Evolutionary conservation across 1,140 invertebrate species (phyloP), one percentile per base, ranked within the genome.

Genomic region (Hyles euphorbiae): DNA sequence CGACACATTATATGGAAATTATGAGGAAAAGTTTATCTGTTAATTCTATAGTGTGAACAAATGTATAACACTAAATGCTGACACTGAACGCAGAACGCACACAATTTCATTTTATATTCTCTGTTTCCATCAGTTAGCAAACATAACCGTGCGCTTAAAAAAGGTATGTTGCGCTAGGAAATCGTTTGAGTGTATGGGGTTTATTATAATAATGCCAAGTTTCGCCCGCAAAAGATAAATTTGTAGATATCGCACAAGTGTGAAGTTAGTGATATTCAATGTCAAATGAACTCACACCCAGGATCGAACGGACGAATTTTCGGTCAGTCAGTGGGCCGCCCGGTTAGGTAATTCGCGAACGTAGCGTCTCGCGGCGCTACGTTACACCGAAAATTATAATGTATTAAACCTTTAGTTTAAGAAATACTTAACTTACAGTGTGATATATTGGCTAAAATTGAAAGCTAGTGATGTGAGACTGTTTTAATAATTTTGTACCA

Each of bases 381-480:
- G 47, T 6, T 11, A n/a, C 47, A 10, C 22, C 22, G n/a, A 40
- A 5, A 9, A 34, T 33, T 52, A 52, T 32, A 52, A 52, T 52
- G 50, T 34, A 34, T 32, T 52, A 34, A 52, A 52, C 34, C 5
- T 52, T 52, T 33, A 52, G 34, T 52, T 52, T 33, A 52, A 34
- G 32, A 52, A 52, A 22, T 22, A 22, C 22, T 22, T 34, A 52
- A n/a, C 50, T 40, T 8, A 8, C 11, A 34, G 33, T 34, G 33
- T 34, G 10, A 52, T 52, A 33, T 34, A 10, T 11, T 8, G 5
- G 5, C 50, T 36, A 64, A 58, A 58, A 58, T 46, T 59, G 60
- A 61, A 64, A 66, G 36, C 36, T 47, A 71, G 68, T 65, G 63
- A 71, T 65, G 60, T 67, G 61, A 70, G 44, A 61, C 51, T 58